Base-by-base conservation (phyloP, 2,113 vertebrate genomes). In the Syrmaticus mikado region DNA sequence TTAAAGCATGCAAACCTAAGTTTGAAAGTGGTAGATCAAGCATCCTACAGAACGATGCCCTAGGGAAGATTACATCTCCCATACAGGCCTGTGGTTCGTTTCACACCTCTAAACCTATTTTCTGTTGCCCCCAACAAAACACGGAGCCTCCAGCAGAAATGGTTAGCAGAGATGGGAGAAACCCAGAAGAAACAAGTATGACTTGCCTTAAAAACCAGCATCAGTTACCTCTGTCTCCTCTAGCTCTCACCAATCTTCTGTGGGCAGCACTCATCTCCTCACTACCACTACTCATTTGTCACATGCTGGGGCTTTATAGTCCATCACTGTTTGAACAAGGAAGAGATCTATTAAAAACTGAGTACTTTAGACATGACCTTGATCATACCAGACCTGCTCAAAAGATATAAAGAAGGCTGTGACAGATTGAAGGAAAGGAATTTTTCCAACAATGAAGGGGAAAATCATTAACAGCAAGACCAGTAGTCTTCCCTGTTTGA, bases 271-370 rank as follows among this genome's bases (percentile, higher is more conserved):
- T 5, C 36, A 21, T 27, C 62, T n/a, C 3, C 53, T 38, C 25
- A 40, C 62, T 40, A 9, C 70, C 11, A 2, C 67, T 8, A 11
- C 40, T n/a, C 36, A 16, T 9, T n/a, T 68, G 8, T 10, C 40
- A 2, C n/a, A 22, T 3, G 25, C 32, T 4, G 30, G 27, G 28
- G 18, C 28, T 82, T 34, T 13, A 9, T 0, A 65, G 64, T 15
- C 24, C 2, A 0, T 10, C 6, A 17, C 17, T 2, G 14, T 9
- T 19, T 2, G 4, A 17, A 17, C 1, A 12, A 32, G 10, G 11
- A 3, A 21, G 36, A 32, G 50, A 21, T 11, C 67, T 45, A 8
- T 17, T 52, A 19, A 24, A 67, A 34, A 0, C 10, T 0, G 2
- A 60, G 32, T 7, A 7, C 60, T 21, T 28, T 0, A 27, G 30